Evolutionary conservation across 2,113 vertebrate species (phyloP).

Genomic region (Capra hircus): DNA sequence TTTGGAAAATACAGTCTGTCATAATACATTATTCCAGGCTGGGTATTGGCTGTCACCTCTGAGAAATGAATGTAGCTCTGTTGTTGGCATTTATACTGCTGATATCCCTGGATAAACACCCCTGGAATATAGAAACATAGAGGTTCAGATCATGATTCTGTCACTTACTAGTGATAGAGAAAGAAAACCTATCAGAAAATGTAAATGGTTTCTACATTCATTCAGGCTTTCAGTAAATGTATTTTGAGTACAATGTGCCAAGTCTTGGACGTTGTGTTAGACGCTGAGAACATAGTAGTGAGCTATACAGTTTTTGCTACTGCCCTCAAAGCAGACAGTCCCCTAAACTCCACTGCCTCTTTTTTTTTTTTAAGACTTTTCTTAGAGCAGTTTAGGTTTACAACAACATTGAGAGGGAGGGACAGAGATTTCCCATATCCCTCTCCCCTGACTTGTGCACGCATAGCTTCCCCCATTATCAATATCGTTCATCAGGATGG

Average conservation of each 20-base stretch:
- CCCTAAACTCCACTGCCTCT: not conserved
- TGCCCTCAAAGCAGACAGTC: not conserved
- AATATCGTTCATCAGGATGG: not conserved
- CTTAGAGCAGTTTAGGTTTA: not conserved
- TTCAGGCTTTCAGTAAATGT: not conserved
- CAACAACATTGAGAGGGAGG: not conserved
- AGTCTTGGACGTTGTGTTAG: not conserved
- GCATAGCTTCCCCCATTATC: not conserved
- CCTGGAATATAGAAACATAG: not conserved
- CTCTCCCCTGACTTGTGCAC: not conserved
- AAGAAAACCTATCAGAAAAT: not conserved
- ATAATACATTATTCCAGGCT: not conserved
- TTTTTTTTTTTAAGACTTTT: not conserved
- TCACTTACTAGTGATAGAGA: not conserved
- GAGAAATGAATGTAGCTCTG: not conserved
- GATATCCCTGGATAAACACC: not conserved
- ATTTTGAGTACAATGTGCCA: not conserved
- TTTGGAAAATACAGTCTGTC: slow-evolving; percentile 5
- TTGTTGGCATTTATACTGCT: not conserved
- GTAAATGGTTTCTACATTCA: not conserved
- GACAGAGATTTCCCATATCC: not conserved
- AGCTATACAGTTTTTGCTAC: not conserved
- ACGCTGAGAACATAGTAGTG: not conserved
- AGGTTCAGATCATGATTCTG: not conserved
- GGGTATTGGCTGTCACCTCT: not conserved